Conservation (phyloP, 2,797 vertebrate genomes). For the Tinamus major region DNA sequence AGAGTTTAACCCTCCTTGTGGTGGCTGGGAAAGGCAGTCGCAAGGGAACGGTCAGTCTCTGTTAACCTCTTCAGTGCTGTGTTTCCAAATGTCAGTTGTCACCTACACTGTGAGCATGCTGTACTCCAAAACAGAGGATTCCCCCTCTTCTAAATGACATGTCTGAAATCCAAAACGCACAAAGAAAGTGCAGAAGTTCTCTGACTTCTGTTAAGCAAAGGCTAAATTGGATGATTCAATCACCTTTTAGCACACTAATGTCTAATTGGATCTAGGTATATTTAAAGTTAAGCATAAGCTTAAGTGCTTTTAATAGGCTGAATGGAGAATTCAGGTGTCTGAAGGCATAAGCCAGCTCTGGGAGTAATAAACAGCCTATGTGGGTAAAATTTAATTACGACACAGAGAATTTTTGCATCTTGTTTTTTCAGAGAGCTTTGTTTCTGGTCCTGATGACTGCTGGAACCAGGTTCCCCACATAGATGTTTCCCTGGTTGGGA, state of each 20-base stretch:
- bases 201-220: background rate
- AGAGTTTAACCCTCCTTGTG: background rate
- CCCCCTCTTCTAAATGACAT: background rate
- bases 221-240: background rate
- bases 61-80: background rate
- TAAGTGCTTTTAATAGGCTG: background rate
- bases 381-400: background rate
- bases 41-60: background rate
- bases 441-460: slow-evolving; percentile 21
- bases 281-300: background rate
- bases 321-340: background rate
- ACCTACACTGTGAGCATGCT: fast-evolving
- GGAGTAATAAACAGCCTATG: background rate
- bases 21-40: background rate
- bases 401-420: slow-evolving; percentile 7
- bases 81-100: background rate
- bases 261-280: background rate
- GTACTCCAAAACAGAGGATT: background rate
- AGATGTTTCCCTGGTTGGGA: slow-evolving; percentile 26
- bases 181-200: background rate
- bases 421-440: slow-evolving; percentile 5
- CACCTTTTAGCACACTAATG: background rate
- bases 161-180: background rate
- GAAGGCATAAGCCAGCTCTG: background rate
- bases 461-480: slow-evolving; percentile 30